Evolutionary conservation across 1,140 invertebrate genomes (phyloP).

Genomic region (Drosophila baimaii): DNA sequence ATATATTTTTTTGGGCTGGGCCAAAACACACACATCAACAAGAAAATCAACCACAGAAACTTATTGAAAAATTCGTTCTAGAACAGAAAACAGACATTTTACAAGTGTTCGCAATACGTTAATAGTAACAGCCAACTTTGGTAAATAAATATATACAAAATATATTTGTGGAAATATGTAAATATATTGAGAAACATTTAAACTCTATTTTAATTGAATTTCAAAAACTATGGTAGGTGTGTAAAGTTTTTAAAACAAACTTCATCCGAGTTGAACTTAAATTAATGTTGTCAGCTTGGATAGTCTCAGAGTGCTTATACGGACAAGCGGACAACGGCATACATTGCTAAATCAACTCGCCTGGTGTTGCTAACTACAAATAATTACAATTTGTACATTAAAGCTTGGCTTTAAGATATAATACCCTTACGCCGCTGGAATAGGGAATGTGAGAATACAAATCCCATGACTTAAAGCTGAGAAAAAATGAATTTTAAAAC

Average conservation of each 20-base stretch:
- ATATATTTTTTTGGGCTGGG: conserved; percentile 6
- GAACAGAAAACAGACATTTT: conserved; percentile 5
- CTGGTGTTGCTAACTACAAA: neutral
- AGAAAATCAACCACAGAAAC: conserved; percentile 27
- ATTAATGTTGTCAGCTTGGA: no score
- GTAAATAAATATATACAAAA: neutral
- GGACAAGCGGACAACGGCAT: neutral
- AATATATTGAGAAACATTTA: no score
- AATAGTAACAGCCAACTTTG: conserved; percentile 2
- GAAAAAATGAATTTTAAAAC: conserved; percentile 10
- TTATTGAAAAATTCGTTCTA: conserved; percentile 18
- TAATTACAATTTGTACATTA: no score
- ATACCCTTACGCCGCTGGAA: no score
- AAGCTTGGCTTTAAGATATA: neutral
- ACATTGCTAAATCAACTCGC: neutral
- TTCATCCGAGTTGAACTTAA: no score
- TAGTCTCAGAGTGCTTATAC: neutral
- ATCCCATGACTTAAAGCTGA: neutral
- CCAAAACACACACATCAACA: neutral
- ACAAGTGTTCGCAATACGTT: neutral
- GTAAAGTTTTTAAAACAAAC: no score
- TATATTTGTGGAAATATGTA: no score
- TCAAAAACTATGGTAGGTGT: neutral
- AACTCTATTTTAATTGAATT: neutral
- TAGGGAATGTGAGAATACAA: neutral